Conservation (phyloP, 2,797 vertebrate species). For the Enteromius unitaeniatus region DNA sequence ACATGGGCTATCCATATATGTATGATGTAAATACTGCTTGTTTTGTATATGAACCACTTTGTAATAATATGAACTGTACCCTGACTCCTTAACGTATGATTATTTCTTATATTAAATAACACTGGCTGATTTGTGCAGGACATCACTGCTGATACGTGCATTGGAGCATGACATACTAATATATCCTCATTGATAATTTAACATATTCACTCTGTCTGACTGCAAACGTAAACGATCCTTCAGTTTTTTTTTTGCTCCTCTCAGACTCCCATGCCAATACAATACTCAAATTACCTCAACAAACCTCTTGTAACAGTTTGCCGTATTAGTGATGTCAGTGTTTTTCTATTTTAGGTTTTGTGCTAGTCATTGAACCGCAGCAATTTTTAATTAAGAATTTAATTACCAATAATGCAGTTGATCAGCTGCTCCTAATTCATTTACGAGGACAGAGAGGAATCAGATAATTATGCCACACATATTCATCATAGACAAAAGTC, state of each 20-base stretch:
- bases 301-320: conserved; percentile 35
- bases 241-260: background rate
- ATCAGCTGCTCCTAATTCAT: conserved; percentile 57
- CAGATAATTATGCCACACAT: conserved; percentile 40
- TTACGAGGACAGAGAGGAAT: conserved; percentile 38
- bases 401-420: conserved; percentile 60
- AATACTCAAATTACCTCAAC: conserved; percentile 13
- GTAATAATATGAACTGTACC: background rate
- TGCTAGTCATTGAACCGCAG: conserved; percentile 54
- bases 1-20: background rate
- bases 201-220: conserved; percentile 23
- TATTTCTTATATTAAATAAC: conserved; percentile 1
- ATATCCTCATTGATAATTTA: conserved; percentile 48
- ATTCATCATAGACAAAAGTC: conserved; percentile 39
- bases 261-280: conserved; percentile 20
- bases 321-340: conserved; percentile 41
- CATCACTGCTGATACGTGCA: conserved; percentile 9
- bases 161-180: conserved; percentile 26
- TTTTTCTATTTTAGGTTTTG: conserved; percentile 35
- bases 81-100: background rate
- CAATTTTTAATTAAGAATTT: conserved; percentile 61
- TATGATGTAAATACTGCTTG: conserved; percentile 10
- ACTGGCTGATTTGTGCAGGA: conserved; percentile 19
- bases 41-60: background rate
- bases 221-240: conserved; percentile 35